phyloP scores from a whole-genome alignment of 2,888 invertebrate genomes.

The Hyalella azteca region DNA sequence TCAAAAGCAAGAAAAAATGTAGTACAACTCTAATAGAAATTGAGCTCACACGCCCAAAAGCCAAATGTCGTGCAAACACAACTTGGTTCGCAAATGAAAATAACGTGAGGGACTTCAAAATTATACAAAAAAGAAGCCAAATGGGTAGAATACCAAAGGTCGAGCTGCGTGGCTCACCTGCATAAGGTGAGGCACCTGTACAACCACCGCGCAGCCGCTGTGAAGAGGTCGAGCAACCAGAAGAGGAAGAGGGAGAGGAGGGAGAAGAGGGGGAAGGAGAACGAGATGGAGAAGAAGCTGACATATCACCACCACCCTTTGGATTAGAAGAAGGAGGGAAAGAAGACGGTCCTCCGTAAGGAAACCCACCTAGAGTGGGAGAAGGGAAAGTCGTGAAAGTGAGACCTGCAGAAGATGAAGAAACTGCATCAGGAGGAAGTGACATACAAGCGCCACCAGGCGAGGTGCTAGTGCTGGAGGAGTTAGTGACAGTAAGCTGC shows the following conservation, averaged over 20 bases:
- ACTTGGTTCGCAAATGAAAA: too few relatives aligned
- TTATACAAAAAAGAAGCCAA: background rate
- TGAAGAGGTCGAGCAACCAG: slow-evolving; percentile 32
- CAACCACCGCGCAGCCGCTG: slow-evolving; percentile 2
- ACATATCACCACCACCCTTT: background rate
- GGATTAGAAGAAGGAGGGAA: background rate
- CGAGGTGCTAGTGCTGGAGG: slow-evolving; percentile 60
- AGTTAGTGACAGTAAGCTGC: slow-evolving; percentile 26
- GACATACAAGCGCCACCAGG: slow-evolving; percentile 56
- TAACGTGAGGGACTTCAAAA: background rate
- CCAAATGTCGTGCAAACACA: too few relatives aligned
- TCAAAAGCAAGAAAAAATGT: too few relatives aligned
- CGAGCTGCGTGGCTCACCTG: slow-evolving; percentile 15
- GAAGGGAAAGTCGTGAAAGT: slow-evolving; percentile 11
- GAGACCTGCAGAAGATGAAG: slow-evolving; percentile 4
- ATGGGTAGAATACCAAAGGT: background rate
- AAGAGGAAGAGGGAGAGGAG: slow-evolving; percentile 25
- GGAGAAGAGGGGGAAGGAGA: slow-evolving; percentile 30
- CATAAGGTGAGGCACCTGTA: background rate
- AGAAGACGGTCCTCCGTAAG: slow-evolving; percentile 12
- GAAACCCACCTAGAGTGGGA: slow-evolving; percentile 10
- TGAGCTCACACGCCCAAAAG: too few relatives aligned
- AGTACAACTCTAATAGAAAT: too few relatives aligned
- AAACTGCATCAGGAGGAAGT: background rate
- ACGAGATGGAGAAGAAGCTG: slow-evolving; percentile 31